Base-by-base conservation (phyloP, 2,113 vertebrate species). In the Sialia sialis region DNA sequence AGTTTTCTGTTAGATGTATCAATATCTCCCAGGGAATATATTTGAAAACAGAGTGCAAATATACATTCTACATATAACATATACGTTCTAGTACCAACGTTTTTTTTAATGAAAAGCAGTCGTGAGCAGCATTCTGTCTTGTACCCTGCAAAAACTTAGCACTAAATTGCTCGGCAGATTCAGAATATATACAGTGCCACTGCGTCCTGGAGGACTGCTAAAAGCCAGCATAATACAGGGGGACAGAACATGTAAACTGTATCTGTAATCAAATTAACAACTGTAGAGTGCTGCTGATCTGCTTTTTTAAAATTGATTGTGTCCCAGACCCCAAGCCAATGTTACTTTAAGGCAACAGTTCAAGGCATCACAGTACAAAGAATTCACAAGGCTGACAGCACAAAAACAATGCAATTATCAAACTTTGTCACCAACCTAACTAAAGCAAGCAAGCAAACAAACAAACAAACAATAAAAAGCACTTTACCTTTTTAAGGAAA, bases 401-500 rank as follows among this genome's bases (percentile, higher is more conserved):
- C 72, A 58, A 38, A 81, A 90, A 26, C 63, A 94, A 94, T 32
- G 12, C n/a, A 81, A 67, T n/a, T 78, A 36, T 64, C 68, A 68
- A 93, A 94, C 77, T 92, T 93, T 36, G 23, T 66, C 64, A 72
- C 32, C 23, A 87, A 36, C 8, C 14, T 43, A 39, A 43, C 62
- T 62, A 83, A 73, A 79, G 21, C 56, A 93, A 78, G 23, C 6
- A 90, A 93, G 85, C 36, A 90, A 64, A 8, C 17, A 51, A 52
- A 48, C 22, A 36, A n/a, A n/a, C n/a, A n/a, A n/a, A n/a, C n/a
- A n/a, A n/a, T n/a, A n/a, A 68, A 44, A 26, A 2, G 6, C 11
- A 64, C 32, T 89, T 94, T 97, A 97, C 98, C 98, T 98, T 98
- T 73, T 93, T 97, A 72, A 97, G 94, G 51, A 97, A 97, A 51